A percentile compares a stretch with the other conserved stretches of the same genome.
Evolutionary conservation across 2,888 invertebrate genomes (phyloP).

Genomic region (Rhodophaea formosa): DNA sequence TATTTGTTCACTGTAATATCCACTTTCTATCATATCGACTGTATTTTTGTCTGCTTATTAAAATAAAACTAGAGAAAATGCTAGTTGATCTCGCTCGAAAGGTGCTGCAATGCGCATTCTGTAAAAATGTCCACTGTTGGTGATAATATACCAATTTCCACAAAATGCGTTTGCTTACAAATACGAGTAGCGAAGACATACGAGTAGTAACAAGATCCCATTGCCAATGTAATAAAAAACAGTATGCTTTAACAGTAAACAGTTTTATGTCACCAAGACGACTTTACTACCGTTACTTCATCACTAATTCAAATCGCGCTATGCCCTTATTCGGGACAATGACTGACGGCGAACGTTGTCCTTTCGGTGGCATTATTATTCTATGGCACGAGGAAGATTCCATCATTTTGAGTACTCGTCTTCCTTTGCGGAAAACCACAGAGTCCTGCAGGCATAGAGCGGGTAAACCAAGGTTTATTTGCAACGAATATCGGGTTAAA

Average conservation of each 20-base stretch:
- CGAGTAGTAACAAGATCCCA: too few species aligned
- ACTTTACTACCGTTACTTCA: constrained; percentile 25
- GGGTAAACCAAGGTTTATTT: not conserved
- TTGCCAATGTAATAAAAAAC: not conserved
- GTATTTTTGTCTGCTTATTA: too few species aligned
- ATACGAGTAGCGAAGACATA: too few species aligned
- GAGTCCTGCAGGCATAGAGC: not conserved
- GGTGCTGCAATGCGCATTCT: too few species aligned
- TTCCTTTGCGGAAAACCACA: constrained; percentile 9
- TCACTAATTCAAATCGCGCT: constrained; percentile 26
- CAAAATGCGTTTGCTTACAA: too few species aligned
- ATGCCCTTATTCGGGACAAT: constrained; percentile 24
- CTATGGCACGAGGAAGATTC: constrained; percentile 3
- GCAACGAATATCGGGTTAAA: not conserved
- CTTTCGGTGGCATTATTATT: constrained; percentile 8
- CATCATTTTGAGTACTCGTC: not conserved
- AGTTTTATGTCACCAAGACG: not conserved
- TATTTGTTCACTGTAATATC: too few species aligned
- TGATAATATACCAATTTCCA: too few species aligned
- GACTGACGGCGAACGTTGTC: constrained; percentile 12
- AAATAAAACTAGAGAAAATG: too few species aligned
- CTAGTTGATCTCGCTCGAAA: too few species aligned
- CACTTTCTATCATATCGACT: too few species aligned
- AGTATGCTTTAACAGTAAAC: not conserved
- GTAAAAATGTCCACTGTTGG: too few species aligned